These are phyloP conservation scores for Xanthia icteritia DNA, from an alignment of 2,888 invertebrate genomes.

Conservation along the genomic window DNA sequence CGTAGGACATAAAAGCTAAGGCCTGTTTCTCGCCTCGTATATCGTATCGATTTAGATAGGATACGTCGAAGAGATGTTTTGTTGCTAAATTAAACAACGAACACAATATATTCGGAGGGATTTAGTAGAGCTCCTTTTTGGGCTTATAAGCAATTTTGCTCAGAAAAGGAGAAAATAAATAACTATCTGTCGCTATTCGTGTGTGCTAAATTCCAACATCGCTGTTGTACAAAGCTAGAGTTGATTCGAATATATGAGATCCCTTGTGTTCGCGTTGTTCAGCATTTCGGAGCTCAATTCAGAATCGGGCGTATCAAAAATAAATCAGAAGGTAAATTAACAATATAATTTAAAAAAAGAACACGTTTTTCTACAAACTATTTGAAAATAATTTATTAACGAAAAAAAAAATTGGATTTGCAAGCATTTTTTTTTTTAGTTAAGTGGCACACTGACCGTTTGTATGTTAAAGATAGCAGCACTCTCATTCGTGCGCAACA, in stretches of 20 bases:
- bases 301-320: background rate
- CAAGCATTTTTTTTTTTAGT: constrained; percentile 25
- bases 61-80: constrained; percentile 53
- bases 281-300: constrained; percentile 27
- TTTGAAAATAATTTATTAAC: background rate
- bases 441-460: constrained; percentile 32
- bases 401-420: background rate
- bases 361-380: constrained; percentile 1
- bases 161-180: constrained; percentile 44
- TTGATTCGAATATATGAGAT: constrained; percentile 43
- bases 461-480: constrained; percentile 26
- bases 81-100: constrained; percentile 57
- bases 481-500: constrained; percentile 37
- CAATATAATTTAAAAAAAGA: background rate
- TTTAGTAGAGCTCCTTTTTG: constrained; percentile 54
- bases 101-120: constrained; percentile 52
- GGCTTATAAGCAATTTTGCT: constrained; percentile 51
- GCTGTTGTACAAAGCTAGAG: constrained; percentile 27
- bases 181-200: constrained; percentile 30
- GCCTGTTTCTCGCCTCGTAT: constrained; percentile 58
- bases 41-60: constrained; percentile 61
- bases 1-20: constrained; percentile 56
- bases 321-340: background rate
- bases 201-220: constrained; percentile 41
- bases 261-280: constrained; percentile 26